Percentiles rank a stretch among this genome's conserved stretches.
Conservation (phyloP, 2,888 invertebrate genomes). For the Troilus luridus region DNA sequence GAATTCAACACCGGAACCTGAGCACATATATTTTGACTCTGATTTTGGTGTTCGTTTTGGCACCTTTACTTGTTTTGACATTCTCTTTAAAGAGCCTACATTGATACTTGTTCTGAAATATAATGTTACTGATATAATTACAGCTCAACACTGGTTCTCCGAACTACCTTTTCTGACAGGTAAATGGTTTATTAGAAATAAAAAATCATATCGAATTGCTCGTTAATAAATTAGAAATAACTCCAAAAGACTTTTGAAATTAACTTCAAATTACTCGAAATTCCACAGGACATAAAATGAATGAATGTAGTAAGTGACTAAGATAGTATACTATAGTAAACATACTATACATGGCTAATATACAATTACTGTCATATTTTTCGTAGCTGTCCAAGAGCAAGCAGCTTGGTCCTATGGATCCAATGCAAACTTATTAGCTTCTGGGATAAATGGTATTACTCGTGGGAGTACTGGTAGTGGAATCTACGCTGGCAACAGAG, state of each 20-base stretch:
- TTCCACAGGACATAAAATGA: not conserved
- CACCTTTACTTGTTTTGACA: constrained; percentile 87
- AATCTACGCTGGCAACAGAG: constrained; percentile 70
- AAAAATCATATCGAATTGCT: not conserved
- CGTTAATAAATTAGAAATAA: not conserved
- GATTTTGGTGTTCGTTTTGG: constrained; percentile 88
- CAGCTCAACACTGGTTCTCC: constrained; percentile 85
- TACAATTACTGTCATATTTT: constrained; percentile 49
- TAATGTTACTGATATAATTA: constrained; percentile 76
- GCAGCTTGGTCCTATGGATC: constrained; percentile 71
- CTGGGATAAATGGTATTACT: constrained; percentile 70
- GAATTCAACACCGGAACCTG: constrained; percentile 66
- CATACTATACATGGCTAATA: not conserved
- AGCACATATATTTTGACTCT: constrained; percentile 77
- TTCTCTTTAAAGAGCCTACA: constrained; percentile 81
- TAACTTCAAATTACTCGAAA: not conserved
- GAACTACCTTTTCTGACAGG: constrained; percentile 80
- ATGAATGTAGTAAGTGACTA: not conserved
- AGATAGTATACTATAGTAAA: not conserved
- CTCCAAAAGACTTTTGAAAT: not conserved
- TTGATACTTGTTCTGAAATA: constrained; percentile 71
- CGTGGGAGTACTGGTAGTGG: constrained; percentile 71
- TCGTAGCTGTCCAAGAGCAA: constrained; percentile 70
- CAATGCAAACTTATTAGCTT: constrained; percentile 71
- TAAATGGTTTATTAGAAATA: not conserved